Evolutionary conservation across 2,113 vertebrate species (phyloP).

Genomic region (Erythrocebus patas): DNA sequence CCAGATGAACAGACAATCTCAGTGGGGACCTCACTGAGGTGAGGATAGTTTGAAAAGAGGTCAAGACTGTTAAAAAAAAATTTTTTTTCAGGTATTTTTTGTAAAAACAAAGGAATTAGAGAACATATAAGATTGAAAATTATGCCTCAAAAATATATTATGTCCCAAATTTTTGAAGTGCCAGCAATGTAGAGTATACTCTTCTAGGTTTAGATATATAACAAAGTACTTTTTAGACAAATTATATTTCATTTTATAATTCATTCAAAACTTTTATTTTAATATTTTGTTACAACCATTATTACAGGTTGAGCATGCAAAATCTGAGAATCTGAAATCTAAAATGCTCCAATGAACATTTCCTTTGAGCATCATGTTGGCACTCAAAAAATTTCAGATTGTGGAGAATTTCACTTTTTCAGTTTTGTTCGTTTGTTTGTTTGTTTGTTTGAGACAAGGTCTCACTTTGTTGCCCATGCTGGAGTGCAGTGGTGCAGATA

Average conservation of each 20-base stretch:
- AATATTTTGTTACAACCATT: slow-evolving; percentile 9
- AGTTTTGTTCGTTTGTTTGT: no score
- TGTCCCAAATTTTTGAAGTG: slow-evolving; percentile 3
- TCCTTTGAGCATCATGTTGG: background rate
- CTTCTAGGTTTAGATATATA: background rate
- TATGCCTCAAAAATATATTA: background rate
- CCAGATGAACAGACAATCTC: background rate
- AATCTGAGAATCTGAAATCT: background rate
- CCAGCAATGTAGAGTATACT: background rate
- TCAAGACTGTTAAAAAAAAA: background rate
- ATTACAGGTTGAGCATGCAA: background rate
- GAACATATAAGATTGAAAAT: background rate
- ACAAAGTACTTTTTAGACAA: slow-evolving; percentile 26
- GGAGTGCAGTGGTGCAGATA: no score
- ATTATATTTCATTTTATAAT: slow-evolving; percentile 9
- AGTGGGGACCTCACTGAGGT: background rate
- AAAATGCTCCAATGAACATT: background rate
- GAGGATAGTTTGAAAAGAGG: background rate
- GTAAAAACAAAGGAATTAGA: slow-evolving; percentile 23
- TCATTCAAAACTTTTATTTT: slow-evolving; percentile 1
- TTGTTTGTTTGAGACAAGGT: no score
- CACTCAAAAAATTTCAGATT: background rate
- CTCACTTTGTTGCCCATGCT: no score
- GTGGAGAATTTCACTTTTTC: background rate
- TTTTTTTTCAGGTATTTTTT: background rate